These are phyloP conservation scores for Thecophora atra DNA, from an alignment of 2,888 invertebrate genomes.

Conservation along the genomic window DNA sequence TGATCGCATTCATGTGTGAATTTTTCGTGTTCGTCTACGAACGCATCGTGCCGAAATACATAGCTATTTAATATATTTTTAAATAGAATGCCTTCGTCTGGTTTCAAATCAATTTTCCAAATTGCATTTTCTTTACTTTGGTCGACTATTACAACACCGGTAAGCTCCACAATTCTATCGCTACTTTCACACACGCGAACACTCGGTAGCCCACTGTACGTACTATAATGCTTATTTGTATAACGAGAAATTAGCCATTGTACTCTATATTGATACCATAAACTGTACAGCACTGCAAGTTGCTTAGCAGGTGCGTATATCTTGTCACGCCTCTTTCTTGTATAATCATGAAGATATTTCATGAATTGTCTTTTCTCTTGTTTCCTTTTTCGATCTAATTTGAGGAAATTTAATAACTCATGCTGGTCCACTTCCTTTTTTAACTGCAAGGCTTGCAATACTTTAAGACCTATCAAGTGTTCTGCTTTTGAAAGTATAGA, in stretches of 20 bases:
- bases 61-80: constrained; percentile 46
- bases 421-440: constrained; percentile 41
- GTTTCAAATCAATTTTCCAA: constrained; percentile 19
- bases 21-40: constrained; percentile 23
- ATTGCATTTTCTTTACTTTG: constrained; percentile 40
- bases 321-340: constrained; percentile 45
- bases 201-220: constrained; percentile 56
- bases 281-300: constrained; percentile 49
- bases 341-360: constrained; percentile 49
- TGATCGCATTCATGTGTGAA: constrained; percentile 21
- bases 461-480: constrained; percentile 53
- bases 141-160: constrained; percentile 45
- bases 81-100: constrained; percentile 26
- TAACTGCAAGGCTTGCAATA: constrained; percentile 48
- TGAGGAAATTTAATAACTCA: constrained; percentile 49
- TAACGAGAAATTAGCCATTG: constrained; percentile 40
- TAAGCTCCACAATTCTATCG: constrained; percentile 44
- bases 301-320: constrained; percentile 50
- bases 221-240: constrained; percentile 47
- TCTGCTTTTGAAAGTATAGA: constrained; percentile 49
- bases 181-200: constrained; percentile 47
- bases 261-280: constrained; percentile 47
- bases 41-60: constrained; percentile 29
- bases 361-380: constrained; percentile 50
- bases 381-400: constrained; percentile 41